phyloP scores from a whole-genome alignment of 1,140 invertebrate genomes.

The Atta texana region DNA sequence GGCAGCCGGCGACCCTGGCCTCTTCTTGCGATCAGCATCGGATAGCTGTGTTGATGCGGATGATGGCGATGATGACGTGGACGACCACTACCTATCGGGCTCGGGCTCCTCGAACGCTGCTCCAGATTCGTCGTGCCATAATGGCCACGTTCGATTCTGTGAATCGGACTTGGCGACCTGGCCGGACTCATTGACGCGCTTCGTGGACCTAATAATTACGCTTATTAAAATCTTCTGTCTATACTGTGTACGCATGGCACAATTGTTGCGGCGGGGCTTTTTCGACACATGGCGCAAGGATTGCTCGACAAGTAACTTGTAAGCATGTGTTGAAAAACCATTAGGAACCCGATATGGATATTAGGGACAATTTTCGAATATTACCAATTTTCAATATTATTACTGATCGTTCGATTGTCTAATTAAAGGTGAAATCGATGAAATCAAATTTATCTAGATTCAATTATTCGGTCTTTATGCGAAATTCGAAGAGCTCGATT shows the following conservation, averaged over 20 bases:
- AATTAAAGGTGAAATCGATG: background rate
- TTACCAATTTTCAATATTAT: background rate
- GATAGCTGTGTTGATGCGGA: constrained; percentile 90
- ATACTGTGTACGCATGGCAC: background rate
- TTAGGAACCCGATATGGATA: background rate
- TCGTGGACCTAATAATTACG: constrained; percentile 88
- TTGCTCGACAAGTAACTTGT: constrained; percentile 41
- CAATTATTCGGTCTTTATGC: constrained; percentile 21
- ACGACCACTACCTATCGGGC: constrained; percentile 88
- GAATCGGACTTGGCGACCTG: constrained; percentile 91
- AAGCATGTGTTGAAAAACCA: constrained; percentile 38
- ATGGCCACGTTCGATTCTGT: constrained; percentile 85
- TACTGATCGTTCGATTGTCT: background rate
- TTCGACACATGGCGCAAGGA: constrained; percentile 7
- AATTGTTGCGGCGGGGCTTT: background rate
- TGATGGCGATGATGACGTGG: constrained; percentile 86
- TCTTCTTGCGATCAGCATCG: constrained; percentile 90
- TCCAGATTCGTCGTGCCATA: constrained; percentile 94
- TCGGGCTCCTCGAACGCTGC: constrained; percentile 93
- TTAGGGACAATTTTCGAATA: background rate
- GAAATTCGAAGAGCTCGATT: constrained; percentile 34
- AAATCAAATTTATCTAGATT: constrained; percentile 2
- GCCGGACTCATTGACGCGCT: constrained; percentile 93
- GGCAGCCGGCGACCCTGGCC: constrained; percentile 92
- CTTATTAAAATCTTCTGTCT: constrained; percentile 47